Base-by-base conservation (phyloP, 2,888 invertebrate species). In the Lycophotia porphyrea region DNA sequence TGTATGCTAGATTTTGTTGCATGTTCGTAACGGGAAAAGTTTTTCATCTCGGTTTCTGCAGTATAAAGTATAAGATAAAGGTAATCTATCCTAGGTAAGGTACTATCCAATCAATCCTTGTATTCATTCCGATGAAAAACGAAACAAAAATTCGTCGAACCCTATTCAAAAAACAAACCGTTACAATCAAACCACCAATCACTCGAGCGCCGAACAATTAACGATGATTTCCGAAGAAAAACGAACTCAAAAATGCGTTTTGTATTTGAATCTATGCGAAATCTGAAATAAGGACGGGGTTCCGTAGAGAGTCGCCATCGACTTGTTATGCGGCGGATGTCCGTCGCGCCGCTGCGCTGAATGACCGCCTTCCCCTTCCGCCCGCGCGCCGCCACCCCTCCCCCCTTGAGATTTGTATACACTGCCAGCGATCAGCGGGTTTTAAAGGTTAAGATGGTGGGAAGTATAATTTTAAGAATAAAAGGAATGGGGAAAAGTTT, bases 291-390 rank as follows among this genome's bases (percentile, higher is more conserved):
- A 94, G 94, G 93, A 93, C 91, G 92, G 90, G 90, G 88, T 90
- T 91, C 92, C 91, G 90, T 87, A 86, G 91, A 91, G 92, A 94
- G 89, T 94, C 94, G 94, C 94, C 95, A 95, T 95, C 95, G 96
- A 95, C 95, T 96, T 96, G 96, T 96, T 96, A 96, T 96, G 96
- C 96, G 96, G 95, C 96, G 96, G 96, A 96, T 94, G 96, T 96
- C 96, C 96, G 96, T 94, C 95, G 96, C 95, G 95, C 96, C 95
- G 96, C 95, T 95, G 95, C 95, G 94, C 95, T 95, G 95, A 96
- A 96, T 96, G 96, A 96, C 96, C 96, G 95, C 93, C 95, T 95
- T 95, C 96, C 96, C 94, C 93, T 95, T 94, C 95, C 95, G 93
- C 91, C 93, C 91, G 88, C 88, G 82, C 88, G 89, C 84, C 89